Evolutionary conservation across 2,797 vertebrate genomes (phyloP).

Genomic region (Limosa lapponica): DNA sequence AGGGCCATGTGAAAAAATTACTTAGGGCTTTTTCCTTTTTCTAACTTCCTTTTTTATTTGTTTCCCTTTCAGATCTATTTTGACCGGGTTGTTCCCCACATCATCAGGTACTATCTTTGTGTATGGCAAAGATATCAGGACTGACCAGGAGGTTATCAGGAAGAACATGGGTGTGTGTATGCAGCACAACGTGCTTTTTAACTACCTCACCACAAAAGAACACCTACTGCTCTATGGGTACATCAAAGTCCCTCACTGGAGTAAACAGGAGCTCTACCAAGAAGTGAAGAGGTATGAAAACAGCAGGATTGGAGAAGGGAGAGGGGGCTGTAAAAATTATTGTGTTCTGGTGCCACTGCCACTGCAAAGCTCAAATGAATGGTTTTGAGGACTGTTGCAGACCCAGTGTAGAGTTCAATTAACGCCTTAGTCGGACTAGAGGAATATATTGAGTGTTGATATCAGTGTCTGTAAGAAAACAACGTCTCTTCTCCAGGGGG

Average conservation of each 20-base stretch:
- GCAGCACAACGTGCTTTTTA: slow-evolving; percentile 95
- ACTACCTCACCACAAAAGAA: slow-evolving; percentile 92
- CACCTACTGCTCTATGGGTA: slow-evolving; percentile 93
- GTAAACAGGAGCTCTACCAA: slow-evolving; percentile 80
- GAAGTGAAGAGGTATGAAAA: slow-evolving; percentile 88
- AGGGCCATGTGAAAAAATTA: not conserved
- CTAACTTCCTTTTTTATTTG: not conserved
- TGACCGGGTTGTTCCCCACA: slow-evolving; percentile 91
- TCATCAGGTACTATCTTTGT: slow-evolving; percentile 90
- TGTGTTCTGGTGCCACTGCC: not conserved
- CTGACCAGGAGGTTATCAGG: slow-evolving; percentile 82
- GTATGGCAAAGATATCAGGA: slow-evolving; percentile 90
- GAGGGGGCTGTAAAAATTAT: not conserved
- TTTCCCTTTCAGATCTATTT: slow-evolving; percentile 86
- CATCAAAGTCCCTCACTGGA: slow-evolving; percentile 94
- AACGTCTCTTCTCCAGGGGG: not conserved
- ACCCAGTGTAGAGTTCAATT: not conserved
- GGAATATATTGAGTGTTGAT: not conserved
- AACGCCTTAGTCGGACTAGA: not conserved
- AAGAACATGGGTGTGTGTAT: slow-evolving; percentile 94
- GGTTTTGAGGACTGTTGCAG: not conserved
- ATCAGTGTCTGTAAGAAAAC: not conserved
- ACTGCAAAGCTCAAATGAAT: not conserved
- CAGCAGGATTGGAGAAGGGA: not conserved
- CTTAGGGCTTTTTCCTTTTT: not conserved